Evolutionary conservation across 1,140 invertebrate genomes (phyloP), one percentile per base, ranked within the genome.

Genomic region (Drosophila ficusphila): DNA sequence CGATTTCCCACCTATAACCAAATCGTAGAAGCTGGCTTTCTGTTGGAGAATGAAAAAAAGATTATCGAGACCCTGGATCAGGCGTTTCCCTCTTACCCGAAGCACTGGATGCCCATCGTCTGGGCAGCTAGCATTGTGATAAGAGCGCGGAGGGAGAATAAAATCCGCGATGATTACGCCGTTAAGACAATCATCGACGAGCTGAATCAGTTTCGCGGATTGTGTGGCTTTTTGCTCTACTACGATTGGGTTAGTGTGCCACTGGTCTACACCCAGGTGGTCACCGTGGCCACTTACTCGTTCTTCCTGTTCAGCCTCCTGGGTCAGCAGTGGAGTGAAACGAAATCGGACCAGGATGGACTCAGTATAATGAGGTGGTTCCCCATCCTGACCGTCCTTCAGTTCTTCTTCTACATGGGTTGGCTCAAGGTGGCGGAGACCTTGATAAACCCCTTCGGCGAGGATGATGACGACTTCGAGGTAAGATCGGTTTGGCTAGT

Each of bases 61-160:
- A 96, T 97, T 58, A 95, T 98, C 52, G 94, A 96, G 23, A 94
- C 95, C 67, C 91, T 98, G 57, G 96, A 97, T 77, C 78, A 92
- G 2, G 97, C 97, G 76, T 96, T 96, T 82, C 96, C 97, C 0
- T 94, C 96, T 31, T 96, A 97, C 62, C 96, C 96, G 27, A 98
- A 98, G 90, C 97, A 98, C 90, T 99, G 97, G 97, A 94, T 99
- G 85, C 98, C 98, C 16, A 95, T 98, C 54, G 96, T 98, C n/a
- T 98, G 97, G 98, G 97, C 97, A 0, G 95, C 97, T 4, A 96
- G 95, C 90, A 96, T 98, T 47, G 95, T 98, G 27, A 97, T 96
- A 0, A 92, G 96, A 48, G 96, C 96, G 23, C 93, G 97, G 2
- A 97, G 96, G 89, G 98, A 99, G 92, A 97, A 96, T 0, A 93